Evolutionary conservation across 2,113 vertebrate species (phyloP), one percentile per base, ranked within the genome.

Genomic region (Channa maculata): DNA sequence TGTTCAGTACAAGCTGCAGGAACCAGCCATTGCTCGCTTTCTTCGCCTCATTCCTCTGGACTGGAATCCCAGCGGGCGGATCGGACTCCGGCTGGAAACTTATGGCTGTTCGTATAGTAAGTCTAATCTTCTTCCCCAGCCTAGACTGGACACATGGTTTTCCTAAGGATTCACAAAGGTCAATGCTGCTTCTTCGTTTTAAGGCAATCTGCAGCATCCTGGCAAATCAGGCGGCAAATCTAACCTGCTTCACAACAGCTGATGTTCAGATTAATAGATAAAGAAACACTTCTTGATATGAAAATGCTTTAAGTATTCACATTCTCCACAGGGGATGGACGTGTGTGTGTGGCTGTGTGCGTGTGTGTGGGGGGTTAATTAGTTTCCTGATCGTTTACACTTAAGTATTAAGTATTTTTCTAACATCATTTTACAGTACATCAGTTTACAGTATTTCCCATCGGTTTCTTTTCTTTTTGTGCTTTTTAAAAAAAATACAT

Each of bases 1-100:
- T 71, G 89, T 92, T n/a, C 89, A 87, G 77, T 75, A 89, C 80
- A 88, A 91, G 6, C 88, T 92, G 76, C 88, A 87, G 79, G 88
- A 84, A 70, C 69, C 86, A 3, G 82, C 77, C 0, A 45, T 88
- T 10, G 89, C 91, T 55, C 89, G 89, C 63, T 92, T 88, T 77
- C 87, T 92, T n/a, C 85, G 89, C 38, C 85, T 92, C 78, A 33
- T 89, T 54, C 91, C 91, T 51, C 78, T 91, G 65, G 82, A 75
- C 80, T 89, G 89, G 91, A 91, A 92, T 57, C 80, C 80, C 74
- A 85, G 36, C 46, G 89, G 91, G 12, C 77, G 91, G 63, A 90
- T 92, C 41, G 91, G 91, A 64, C 89, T 92, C 2, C 71, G 91
- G 11, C 85, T 92, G 71, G 91, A 92, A 83, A 46, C 82, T 11